A percentile compares a stretch with the other conserved stretches of the same genome.
These are phyloP conservation scores for Mola mola DNA, from an alignment of 2,113 vertebrate genomes.

Conservation along the genomic window DNA sequence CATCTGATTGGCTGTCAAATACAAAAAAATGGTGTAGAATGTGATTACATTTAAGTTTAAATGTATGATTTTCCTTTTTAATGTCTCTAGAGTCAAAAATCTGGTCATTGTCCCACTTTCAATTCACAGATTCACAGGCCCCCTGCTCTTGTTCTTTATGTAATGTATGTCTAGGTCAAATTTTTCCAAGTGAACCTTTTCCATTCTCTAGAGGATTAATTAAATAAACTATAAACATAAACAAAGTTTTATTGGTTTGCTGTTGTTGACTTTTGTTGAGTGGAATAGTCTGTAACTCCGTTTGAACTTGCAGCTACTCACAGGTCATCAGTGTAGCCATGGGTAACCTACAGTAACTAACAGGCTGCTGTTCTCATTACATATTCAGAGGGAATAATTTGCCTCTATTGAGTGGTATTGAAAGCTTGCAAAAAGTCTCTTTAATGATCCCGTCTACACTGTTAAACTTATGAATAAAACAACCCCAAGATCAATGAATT, in stretches of 20 bases:
- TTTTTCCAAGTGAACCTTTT: not conserved
- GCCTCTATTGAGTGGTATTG: constrained; percentile 57
- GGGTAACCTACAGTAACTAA: constrained; percentile 18
- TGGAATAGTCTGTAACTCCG: constrained; percentile 13
- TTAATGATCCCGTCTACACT: constrained; percentile 66
- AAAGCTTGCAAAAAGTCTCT: constrained; percentile 60
- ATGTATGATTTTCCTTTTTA: not conserved
- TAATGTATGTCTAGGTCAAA: not conserved
- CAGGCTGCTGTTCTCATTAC: constrained; percentile 54
- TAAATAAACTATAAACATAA: constrained; percentile 13
- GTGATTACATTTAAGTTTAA: too few relatives aligned
- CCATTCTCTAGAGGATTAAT: not conserved
- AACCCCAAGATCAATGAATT: constrained; percentile 70
- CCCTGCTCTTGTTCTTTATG: not conserved
- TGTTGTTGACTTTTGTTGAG: constrained; percentile 4
- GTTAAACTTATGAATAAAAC: constrained; percentile 77
- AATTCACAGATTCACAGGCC: too few relatives aligned
- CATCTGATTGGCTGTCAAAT: too few relatives aligned
- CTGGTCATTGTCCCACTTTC: not conserved
- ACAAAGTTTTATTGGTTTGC: constrained; percentile 7
- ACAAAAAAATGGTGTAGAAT: too few relatives aligned
- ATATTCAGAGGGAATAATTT: constrained; percentile 67
- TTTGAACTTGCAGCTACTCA: constrained; percentile 29
- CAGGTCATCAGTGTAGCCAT: constrained; percentile 34
- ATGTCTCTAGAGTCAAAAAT: not conserved